These are phyloP conservation scores for Rhizoglyphus robini DNA, from an alignment of 1,140 invertebrate genomes.

Conservation along the genomic window DNA sequence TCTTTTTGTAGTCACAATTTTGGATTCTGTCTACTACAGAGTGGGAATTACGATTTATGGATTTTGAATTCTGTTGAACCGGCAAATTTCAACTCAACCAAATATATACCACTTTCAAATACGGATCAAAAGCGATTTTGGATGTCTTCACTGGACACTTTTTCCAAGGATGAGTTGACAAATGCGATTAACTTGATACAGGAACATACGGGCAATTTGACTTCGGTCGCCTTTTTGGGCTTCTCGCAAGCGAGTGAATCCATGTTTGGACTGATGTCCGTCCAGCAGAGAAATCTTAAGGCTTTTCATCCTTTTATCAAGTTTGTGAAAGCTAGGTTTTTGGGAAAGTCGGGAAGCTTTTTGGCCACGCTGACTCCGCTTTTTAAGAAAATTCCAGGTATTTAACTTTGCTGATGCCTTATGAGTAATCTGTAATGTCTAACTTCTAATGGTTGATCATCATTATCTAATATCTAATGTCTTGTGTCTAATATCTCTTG, in stretches of 20 bases:
- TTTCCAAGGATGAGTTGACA: neutral
- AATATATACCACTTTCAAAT: neutral
- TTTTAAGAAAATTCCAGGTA: neutral
- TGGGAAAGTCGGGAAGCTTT: neutral
- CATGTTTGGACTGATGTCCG: neutral
- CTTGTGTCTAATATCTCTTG: too few relatives aligned
- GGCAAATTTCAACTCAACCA: neutral
- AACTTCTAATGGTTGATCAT: too few relatives aligned
- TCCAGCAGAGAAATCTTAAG: neutral
- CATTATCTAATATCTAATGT: too few relatives aligned
- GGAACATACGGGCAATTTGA: neutral
- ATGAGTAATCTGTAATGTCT: too few relatives aligned
- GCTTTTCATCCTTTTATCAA: neutral
- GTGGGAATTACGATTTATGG: neutral
- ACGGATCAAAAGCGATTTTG: neutral
- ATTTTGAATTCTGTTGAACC: neutral
- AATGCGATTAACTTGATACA: neutral
- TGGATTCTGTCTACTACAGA: neutral
- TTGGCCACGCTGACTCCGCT: neutral
- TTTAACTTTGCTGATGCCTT: too few relatives aligned
- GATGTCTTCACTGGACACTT: neutral
- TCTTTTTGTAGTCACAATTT: neutral
- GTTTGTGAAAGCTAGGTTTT: neutral
- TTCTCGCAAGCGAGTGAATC: neutral
- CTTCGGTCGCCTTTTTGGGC: neutral